These are phyloP conservation scores for Agriopis marginaria DNA, from an alignment of 2,888 invertebrate genomes.

Conservation along the genomic window DNA sequence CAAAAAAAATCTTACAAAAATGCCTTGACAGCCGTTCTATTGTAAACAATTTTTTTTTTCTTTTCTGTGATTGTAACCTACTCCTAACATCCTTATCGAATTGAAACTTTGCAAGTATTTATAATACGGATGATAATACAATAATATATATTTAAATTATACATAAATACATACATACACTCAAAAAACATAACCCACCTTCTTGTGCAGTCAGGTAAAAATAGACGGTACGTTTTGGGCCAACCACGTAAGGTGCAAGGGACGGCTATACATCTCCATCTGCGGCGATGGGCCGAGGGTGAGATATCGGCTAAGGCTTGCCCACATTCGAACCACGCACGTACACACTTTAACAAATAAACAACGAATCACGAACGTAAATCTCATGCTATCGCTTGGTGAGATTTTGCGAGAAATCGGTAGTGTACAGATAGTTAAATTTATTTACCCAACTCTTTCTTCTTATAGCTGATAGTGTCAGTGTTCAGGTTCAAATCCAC, in stretches of 20 bases:
- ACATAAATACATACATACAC: too few relatives aligned
- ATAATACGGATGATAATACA: too few relatives aligned
- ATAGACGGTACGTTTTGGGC: not conserved
- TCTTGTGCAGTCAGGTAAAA: not conserved
- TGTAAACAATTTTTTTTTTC: too few relatives aligned
- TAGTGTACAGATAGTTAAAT: not conserved
- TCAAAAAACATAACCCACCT: too few relatives aligned
- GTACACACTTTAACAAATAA: not conserved
- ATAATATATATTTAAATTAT: too few relatives aligned
- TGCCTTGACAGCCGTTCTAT: too few relatives aligned
- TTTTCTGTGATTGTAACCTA: too few relatives aligned
- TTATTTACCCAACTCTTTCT: not conserved
- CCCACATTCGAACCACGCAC: slow-evolving; percentile 17
- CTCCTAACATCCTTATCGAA: too few relatives aligned
- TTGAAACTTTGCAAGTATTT: too few relatives aligned
- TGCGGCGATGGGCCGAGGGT: slow-evolving; percentile 4
- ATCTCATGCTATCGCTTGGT: not conserved
- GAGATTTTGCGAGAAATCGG: not conserved
- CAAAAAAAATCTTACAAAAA: too few relatives aligned
- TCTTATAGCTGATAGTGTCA: too few relatives aligned
- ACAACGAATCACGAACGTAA: not conserved
- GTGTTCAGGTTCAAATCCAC: too few relatives aligned
- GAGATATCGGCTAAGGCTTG: slow-evolving; percentile 16
- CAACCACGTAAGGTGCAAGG: not conserved
- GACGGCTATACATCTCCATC: slow-evolving; percentile 22